Conservation (phyloP, 2,888 invertebrate genomes). For the Phymatocera aterrima region DNA sequence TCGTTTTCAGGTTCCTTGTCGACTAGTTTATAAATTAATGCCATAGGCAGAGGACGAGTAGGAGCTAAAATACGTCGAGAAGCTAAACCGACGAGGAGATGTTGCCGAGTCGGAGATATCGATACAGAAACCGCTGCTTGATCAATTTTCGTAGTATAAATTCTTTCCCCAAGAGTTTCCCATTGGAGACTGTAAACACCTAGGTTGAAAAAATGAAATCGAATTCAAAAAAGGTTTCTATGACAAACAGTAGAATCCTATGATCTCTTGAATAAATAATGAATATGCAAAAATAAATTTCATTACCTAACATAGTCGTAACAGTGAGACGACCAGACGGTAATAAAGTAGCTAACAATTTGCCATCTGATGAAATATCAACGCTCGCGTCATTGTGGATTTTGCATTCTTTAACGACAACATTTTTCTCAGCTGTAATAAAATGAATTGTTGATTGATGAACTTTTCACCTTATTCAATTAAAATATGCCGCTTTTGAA, state of each 20-base stretch:
- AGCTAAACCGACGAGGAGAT: constrained; percentile 88
- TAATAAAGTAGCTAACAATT: constrained; percentile 85
- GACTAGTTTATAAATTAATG: constrained; percentile 66
- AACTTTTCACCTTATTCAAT: too few species aligned
- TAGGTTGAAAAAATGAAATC: constrained; percentile 65
- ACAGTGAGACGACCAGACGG: constrained; percentile 84
- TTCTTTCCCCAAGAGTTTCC: constrained; percentile 84
- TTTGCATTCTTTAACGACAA: constrained; percentile 88
- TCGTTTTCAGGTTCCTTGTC: constrained; percentile 57
- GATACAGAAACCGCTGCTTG: constrained; percentile 91
- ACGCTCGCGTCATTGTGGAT: constrained; percentile 93
- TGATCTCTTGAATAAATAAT: not conserved
- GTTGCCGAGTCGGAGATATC: constrained; percentile 87
- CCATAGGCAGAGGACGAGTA: constrained; percentile 63
- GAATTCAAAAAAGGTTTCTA: constrained; percentile 12
- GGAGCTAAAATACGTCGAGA: constrained; percentile 79
- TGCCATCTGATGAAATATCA: constrained; percentile 88
- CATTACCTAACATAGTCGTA: constrained; percentile 84
- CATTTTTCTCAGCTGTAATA: constrained; percentile 81
- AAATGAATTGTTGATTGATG: too few species aligned
- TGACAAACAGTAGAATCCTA: not conserved
- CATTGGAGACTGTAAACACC: constrained; percentile 89
- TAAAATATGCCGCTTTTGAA: too few species aligned
- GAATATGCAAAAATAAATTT: too few species aligned
- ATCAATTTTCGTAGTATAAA: constrained; percentile 86